phyloP scores from a whole-genome alignment of 2,888 invertebrate genomes.

The Apodemia mormo region DNA sequence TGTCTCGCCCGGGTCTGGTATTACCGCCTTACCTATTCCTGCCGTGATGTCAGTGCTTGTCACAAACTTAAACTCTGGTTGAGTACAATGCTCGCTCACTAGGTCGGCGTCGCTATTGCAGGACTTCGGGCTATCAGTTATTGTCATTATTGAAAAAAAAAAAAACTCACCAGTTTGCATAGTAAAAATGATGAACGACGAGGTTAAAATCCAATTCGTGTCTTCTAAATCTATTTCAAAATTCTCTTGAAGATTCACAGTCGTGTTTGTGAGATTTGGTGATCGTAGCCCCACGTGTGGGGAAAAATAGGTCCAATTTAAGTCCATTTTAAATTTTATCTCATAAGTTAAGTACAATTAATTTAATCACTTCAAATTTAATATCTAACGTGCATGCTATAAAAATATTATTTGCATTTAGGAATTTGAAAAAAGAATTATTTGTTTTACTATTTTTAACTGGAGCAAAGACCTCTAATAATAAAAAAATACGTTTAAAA shows the following conservation, averaged over 20 bases:
- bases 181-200: conserved; percentile 94
- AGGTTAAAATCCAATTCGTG: conserved; percentile 93
- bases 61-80: no score
- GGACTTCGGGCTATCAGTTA: no score
- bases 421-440: neutral
- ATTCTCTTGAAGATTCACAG: conserved; percentile 80
- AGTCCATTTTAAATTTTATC: conserved; percentile 50
- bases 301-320: conserved; percentile 52
- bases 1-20: no score
- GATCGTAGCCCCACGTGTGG: conserved; percentile 56
- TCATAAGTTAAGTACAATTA: neutral
- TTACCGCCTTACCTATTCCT: no score
- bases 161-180: conserved; percentile 93
- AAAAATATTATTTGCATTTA: neutral
- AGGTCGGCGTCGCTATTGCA: no score
- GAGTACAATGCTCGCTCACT: no score
- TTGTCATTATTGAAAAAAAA: no score
- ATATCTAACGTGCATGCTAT: no score
- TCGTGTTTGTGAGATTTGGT: conserved; percentile 65
- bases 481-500: no score
- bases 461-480: no score
- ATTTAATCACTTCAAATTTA: neutral
- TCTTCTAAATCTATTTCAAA: conserved; percentile 89
- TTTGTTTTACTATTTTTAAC: neutral
- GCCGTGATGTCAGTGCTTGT: no score